Evolutionary conservation across 2,797 vertebrate genomes (phyloP).

Genomic region (Oreochromis mossambicus): DNA sequence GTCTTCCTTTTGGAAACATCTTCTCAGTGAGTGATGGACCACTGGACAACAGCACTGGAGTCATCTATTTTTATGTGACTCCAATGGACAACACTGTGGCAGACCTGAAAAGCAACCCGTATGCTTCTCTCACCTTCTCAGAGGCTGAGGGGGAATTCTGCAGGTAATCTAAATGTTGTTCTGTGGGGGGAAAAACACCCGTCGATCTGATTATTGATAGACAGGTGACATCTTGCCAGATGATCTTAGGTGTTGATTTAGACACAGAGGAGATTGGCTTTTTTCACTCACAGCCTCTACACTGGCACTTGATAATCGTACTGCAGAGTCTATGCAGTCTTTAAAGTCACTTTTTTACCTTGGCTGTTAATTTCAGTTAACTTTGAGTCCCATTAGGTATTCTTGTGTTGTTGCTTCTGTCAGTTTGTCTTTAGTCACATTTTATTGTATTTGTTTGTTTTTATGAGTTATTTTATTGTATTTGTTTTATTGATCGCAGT

Average conservation of each 20-base stretch:
- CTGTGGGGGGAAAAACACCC: background rate
- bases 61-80: constrained; percentile 86
- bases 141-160: constrained; percentile 85
- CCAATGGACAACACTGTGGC: constrained; percentile 79
- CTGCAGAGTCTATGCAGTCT: background rate
- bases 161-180: constrained; percentile 69
- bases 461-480: background rate
- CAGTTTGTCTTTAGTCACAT: background rate
- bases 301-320: background rate
- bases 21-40: constrained; percentile 87
- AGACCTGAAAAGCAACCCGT: constrained; percentile 81
- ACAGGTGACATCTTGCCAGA: background rate
- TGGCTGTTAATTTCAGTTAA: background rate
- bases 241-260: background rate
- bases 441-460: background rate
- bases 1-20: constrained; percentile 86
- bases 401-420: background rate
- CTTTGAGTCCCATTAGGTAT: background rate
- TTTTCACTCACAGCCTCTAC: background rate
- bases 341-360: background rate
- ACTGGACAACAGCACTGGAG: constrained; percentile 84
- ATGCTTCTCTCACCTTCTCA: constrained; percentile 83
- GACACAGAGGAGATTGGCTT: background rate
- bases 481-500: background rate
- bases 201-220: background rate